A percentile compares a stretch with the other conserved stretches of the same genome.
Evolutionary conservation across 2,113 vertebrate species (phyloP).

Genomic region (Argyrosomus japonicus): DNA sequence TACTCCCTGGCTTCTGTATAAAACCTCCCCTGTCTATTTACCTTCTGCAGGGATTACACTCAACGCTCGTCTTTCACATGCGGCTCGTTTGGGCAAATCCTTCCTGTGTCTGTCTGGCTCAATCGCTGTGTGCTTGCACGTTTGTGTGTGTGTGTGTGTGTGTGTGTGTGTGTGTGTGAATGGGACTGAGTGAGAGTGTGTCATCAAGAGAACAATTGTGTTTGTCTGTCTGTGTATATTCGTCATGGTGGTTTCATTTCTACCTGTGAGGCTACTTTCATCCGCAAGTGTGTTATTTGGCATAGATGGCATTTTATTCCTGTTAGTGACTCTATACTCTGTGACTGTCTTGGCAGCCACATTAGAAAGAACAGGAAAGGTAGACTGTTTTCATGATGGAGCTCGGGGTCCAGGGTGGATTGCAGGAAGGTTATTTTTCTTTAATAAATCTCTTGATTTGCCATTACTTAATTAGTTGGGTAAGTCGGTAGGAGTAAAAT

Average conservation of each 20-base stretch:
- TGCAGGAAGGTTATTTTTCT: conserved; percentile 26
- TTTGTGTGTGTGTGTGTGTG: conserved; percentile 13
- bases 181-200: conserved; percentile 31
- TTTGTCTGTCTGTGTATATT: conserved; percentile 55
- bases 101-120: conserved; percentile 58
- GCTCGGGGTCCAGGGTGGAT: conserved; percentile 13
- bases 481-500: background rate
- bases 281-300: conserved; percentile 49
- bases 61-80: conserved; percentile 64
- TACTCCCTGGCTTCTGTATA: conserved; percentile 51
- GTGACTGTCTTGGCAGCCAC: conserved; percentile 59
- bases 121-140: conserved; percentile 9
- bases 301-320: conserved; percentile 36
- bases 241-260: conserved; percentile 52
- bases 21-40: conserved; percentile 72
- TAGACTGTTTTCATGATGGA: conserved; percentile 36
- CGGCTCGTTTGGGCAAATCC: conserved; percentile 68
- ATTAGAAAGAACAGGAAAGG: conserved; percentile 29
- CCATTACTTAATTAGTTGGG: conserved; percentile 7
- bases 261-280: conserved; percentile 64
- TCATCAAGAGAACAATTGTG: conserved; percentile 54
- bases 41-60: conserved; percentile 74
- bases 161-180: background rate
- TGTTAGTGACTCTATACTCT: conserved; percentile 40
- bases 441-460: conserved; percentile 32